These are phyloP conservation scores for Mastomys coucha DNA, from an alignment of 2,113 vertebrate species.

Conservation along the genomic window DNA sequence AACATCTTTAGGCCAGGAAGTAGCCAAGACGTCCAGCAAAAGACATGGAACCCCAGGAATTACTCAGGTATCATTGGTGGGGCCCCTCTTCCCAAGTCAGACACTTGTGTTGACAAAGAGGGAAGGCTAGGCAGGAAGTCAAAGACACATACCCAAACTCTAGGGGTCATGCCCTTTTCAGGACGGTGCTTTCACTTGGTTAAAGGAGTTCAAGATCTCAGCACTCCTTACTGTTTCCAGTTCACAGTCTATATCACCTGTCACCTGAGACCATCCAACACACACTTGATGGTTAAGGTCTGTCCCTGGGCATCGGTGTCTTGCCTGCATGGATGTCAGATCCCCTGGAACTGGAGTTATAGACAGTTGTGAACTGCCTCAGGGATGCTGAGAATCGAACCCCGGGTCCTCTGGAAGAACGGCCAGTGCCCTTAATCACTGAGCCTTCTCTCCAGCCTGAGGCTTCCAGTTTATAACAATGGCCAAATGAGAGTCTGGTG, in stretches of 20 bases:
- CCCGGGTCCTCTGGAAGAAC: not conserved
- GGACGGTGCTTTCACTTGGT: not conserved
- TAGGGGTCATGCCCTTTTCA: not conserved
- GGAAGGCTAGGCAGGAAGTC: too few relatives aligned
- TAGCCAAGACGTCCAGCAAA: not conserved
- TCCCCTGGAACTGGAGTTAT: not conserved
- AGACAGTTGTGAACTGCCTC: not conserved
- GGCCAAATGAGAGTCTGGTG: not conserved
- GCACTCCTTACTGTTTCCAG: not conserved
- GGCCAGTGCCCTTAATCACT: not conserved
- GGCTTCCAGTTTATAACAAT: not conserved
- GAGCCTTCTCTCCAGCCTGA: not conserved
- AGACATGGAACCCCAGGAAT: not conserved
- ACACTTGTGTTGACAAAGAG: too few relatives aligned
- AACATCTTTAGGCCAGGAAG: not conserved
- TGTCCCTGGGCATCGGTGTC: not conserved
- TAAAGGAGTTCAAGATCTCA: not conserved
- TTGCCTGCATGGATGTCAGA: not conserved
- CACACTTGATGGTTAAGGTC: not conserved
- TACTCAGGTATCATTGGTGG: constrained; percentile 29
- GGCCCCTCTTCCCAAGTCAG: not conserved
- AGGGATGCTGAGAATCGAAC: not conserved
- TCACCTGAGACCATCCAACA: not conserved
- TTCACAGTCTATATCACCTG: not conserved
- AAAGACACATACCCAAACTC: not conserved